phyloP scores from a whole-genome alignment of 2,888 invertebrate species.

The Rhingia campestris region DNA sequence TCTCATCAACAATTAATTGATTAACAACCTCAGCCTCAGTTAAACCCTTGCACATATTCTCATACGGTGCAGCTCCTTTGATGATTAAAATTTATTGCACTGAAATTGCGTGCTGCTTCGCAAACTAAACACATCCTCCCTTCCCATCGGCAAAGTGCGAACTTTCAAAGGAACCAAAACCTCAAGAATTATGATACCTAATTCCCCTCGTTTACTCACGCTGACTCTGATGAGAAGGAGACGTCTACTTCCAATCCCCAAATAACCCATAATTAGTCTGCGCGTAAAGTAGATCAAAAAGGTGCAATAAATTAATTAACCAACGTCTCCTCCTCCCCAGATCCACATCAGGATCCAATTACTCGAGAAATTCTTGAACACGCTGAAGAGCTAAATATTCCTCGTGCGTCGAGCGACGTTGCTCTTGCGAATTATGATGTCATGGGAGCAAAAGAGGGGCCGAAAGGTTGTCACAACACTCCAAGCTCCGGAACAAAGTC shows the following conservation, averaged over 20 bases:
- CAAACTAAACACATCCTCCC: not conserved
- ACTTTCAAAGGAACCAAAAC: constrained; percentile 56
- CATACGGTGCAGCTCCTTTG: constrained; percentile 42
- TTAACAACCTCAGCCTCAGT: constrained; percentile 19
- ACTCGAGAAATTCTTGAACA: constrained; percentile 50
- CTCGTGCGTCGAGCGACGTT: constrained; percentile 26
- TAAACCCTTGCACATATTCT: constrained; percentile 24
- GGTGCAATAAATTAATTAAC: constrained; percentile 72
- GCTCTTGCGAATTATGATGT: constrained; percentile 63
- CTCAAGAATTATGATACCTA: constrained; percentile 60
- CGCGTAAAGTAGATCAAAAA: constrained; percentile 71
- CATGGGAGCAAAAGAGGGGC: constrained; percentile 40
- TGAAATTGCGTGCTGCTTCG: constrained; percentile 29
- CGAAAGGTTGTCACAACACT: constrained; percentile 54
- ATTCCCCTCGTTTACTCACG: no score
- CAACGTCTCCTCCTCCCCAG: constrained; percentile 23
- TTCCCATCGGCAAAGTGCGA: constrained; percentile 32
- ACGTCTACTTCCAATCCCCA: constrained; percentile 36
- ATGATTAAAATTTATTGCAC: constrained; percentile 68
- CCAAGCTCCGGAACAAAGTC: constrained; percentile 22
- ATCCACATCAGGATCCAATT: constrained; percentile 69
- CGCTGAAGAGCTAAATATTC: constrained; percentile 31
- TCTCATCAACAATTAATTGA: constrained; percentile 41
- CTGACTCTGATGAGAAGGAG: constrained; percentile 6
- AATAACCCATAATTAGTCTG: constrained; percentile 66